Conservation (phyloP, 2,888 invertebrate genomes). For the Volucella zonaria region DNA sequence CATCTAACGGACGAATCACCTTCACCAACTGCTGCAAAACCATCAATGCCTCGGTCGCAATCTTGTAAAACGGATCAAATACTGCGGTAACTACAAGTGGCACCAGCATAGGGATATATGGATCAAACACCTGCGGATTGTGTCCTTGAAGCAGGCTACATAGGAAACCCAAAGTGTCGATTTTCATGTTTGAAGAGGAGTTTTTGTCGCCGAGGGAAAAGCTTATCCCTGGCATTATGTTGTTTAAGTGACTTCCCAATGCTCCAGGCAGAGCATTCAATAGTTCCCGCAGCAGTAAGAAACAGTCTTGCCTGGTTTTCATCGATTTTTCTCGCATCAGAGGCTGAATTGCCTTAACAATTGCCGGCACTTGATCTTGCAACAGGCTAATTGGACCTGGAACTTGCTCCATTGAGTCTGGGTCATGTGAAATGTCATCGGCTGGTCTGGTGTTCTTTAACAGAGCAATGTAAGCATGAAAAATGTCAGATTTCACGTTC, state of each 20-base stretch:
- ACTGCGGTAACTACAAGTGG: slow-evolving; percentile 95
- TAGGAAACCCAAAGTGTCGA: slow-evolving; percentile 96
- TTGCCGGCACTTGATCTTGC: slow-evolving; percentile 86
- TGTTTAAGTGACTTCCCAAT: slow-evolving; percentile 91
- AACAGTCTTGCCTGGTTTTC: slow-evolving; percentile 95
- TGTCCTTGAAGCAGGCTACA: slow-evolving; percentile 81
- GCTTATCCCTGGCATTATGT: slow-evolving; percentile 93
- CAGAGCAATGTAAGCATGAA: slow-evolving; percentile 97
- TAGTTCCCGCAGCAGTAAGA: slow-evolving; percentile 94
- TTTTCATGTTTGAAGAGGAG: slow-evolving; percentile 98
- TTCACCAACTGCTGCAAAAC: slow-evolving; percentile 97
- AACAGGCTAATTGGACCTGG: slow-evolving; percentile 87
- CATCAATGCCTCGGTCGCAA: slow-evolving; percentile 96
- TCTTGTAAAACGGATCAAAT: slow-evolving; percentile 98
- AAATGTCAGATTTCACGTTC: slow-evolving; percentile 99
- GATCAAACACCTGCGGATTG: slow-evolving; percentile 87
- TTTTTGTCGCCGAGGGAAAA: slow-evolving; percentile 95
- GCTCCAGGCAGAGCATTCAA: slow-evolving; percentile 95
- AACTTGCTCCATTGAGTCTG: slow-evolving; percentile 88
- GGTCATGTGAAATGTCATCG: slow-evolving; percentile 85
- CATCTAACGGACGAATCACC: slow-evolving; percentile 90
- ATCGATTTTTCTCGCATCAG: slow-evolving; percentile 93
- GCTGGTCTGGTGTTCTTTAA: slow-evolving; percentile 93
- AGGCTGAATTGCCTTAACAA: slow-evolving; percentile 94
- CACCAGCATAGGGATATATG: slow-evolving; percentile 89